These are phyloP conservation scores for Bombus sylvicola DNA, from an alignment of 1,140 invertebrate genomes.

Conservation along the genomic window DNA sequence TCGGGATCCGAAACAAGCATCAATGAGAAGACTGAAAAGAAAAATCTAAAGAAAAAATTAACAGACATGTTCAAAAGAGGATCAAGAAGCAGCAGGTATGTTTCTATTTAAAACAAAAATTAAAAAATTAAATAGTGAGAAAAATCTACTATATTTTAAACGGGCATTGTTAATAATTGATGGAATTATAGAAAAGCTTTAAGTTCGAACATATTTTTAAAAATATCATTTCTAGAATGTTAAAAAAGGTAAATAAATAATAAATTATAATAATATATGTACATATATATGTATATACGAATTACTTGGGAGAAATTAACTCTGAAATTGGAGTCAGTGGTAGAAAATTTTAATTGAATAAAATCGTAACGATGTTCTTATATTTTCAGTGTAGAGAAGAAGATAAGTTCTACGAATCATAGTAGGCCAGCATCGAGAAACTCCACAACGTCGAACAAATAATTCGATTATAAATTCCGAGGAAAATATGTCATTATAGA, in stretches of 20 bases:
- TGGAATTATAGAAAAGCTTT: constrained; percentile 2
- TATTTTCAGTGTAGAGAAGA: constrained; percentile 76
- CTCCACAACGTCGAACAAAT: constrained; percentile 73
- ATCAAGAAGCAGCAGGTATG: constrained; percentile 88
- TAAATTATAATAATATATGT: constrained; percentile 28
- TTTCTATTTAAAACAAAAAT: neutral
- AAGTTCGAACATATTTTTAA: neutral
- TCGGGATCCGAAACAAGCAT: constrained; percentile 91
- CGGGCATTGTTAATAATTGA: neutral
- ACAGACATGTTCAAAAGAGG: constrained; percentile 92
- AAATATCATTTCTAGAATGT: neutral
- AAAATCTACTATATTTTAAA: neutral
- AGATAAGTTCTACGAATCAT: constrained; percentile 70
- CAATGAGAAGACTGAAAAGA: constrained; percentile 87
- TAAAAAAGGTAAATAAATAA: neutral
- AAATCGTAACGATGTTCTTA: constrained; percentile 9
- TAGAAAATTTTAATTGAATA: neutral
- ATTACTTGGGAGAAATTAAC: neutral
- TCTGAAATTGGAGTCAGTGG: neutral
- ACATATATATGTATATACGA: neutral
- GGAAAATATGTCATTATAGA: neutral
- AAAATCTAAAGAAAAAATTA: constrained; percentile 90
- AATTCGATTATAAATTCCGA: constrained; percentile 14
- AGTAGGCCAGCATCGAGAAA: constrained; percentile 79
- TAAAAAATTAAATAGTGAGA: neutral